These are phyloP conservation scores for Athene noctua DNA, from an alignment of 2,113 vertebrate genomes.

Conservation along the genomic window DNA sequence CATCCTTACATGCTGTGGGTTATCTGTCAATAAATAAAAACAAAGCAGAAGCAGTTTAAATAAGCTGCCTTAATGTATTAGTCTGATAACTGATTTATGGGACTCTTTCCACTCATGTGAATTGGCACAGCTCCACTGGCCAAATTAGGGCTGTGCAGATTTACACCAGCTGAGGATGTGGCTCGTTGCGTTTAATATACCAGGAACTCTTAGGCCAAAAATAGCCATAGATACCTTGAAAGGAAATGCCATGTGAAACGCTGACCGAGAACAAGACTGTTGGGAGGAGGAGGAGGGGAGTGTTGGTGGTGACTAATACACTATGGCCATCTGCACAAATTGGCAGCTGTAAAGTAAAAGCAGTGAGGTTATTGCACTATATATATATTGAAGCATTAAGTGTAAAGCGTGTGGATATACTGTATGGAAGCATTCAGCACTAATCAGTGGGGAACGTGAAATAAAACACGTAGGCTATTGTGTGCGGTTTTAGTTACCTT, in stretches of 20 bases:
- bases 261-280: slow-evolving; percentile 37
- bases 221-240: slow-evolving; percentile 64
- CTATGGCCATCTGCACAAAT: slow-evolving; percentile 26
- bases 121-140: slow-evolving; percentile 5
- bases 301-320: slow-evolving; percentile 42
- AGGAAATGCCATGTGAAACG: slow-evolving; percentile 60
- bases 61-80: not conserved
- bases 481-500: slow-evolving; percentile 24
- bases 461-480: slow-evolving; percentile 37
- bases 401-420: not conserved
- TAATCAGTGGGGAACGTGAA: slow-evolving; percentile 27
- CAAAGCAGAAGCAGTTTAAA: slow-evolving; percentile 6
- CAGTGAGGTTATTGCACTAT: not conserved
- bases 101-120: not conserved
- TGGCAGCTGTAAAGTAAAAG: slow-evolving; percentile 54
- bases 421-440: not conserved
- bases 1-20: not conserved
- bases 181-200: not conserved
- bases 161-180: slow-evolving; percentile 48
- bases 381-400: slow-evolving; percentile 16
- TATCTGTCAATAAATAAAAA: slow-evolving; percentile 11
- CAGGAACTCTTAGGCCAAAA: slow-evolving; percentile 34
- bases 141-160: slow-evolving; percentile 13
- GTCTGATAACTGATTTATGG: slow-evolving; percentile 52
- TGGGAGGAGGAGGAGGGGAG: slow-evolving; percentile 31